Conservation (phyloP, 1,140 invertebrate genomes). For the Zaprionus davidi region DNA sequence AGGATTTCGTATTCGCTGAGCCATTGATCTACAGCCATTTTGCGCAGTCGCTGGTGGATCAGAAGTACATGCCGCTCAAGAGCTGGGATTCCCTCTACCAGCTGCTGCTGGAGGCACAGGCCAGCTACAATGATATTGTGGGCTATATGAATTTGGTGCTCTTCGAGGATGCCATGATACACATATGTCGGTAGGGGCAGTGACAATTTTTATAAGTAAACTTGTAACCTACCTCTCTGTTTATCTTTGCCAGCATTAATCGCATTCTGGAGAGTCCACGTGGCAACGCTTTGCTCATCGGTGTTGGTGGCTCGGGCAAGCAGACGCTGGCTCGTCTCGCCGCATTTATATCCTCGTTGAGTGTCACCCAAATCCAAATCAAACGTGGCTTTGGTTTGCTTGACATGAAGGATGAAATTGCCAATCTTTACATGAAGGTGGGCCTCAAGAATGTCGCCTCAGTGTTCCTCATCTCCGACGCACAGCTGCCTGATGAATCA, state of each 20-base stretch:
- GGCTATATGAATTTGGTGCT: constrained; percentile 97
- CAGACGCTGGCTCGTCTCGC: constrained; percentile 95
- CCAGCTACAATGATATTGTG: constrained; percentile 93
- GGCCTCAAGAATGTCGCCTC: constrained; percentile 95
- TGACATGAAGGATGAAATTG: constrained; percentile 94
- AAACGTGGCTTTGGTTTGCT: constrained; percentile 93
- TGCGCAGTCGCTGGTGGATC: constrained; percentile 94
- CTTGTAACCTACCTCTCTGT: background rate
- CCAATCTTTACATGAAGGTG: constrained; percentile 92
- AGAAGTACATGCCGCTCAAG: constrained; percentile 94
- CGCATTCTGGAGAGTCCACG: constrained; percentile 95
- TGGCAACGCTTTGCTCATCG: constrained; percentile 96
- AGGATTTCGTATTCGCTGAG: constrained; percentile 88
- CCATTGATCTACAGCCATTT: constrained; percentile 96
- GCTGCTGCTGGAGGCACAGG: constrained; percentile 92
- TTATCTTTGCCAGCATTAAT: constrained; percentile 89
- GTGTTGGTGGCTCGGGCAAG: constrained; percentile 97
- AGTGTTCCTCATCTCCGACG: constrained; percentile 97
- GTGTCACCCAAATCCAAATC: constrained; percentile 96
- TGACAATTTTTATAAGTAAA: no score
- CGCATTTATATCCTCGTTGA: constrained; percentile 94
- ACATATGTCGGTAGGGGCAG: constrained; percentile 90
- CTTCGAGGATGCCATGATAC: constrained; percentile 97
- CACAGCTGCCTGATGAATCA: constrained; percentile 95
- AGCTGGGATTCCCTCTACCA: constrained; percentile 90